These are phyloP conservation scores for Liasis olivaceus DNA, from an alignment of 2,797 vertebrate species.

Conservation along the genomic window DNA sequence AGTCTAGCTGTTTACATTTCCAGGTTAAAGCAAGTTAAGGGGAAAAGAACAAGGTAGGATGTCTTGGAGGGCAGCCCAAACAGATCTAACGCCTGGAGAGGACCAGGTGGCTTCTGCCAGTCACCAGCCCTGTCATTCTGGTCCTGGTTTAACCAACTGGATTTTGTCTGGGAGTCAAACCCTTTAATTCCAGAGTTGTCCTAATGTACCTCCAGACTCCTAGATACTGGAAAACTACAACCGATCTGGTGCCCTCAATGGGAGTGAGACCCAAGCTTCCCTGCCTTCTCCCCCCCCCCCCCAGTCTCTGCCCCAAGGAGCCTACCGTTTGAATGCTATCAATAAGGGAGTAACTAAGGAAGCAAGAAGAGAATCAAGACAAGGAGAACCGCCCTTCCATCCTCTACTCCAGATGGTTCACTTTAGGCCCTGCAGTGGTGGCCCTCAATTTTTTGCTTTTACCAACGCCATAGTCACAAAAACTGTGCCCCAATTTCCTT, in stretches of 20 bases:
- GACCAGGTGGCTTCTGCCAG: too few species aligned
- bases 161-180: not conserved
- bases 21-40: not conserved
- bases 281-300: too few species aligned
- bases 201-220: too few species aligned
- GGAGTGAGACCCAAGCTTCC: not conserved
- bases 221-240: not conserved
- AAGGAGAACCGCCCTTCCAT: not conserved
- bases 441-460: not conserved
- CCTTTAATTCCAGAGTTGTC: not conserved
- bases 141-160: not conserved
- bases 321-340: not conserved
- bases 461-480: not conserved
- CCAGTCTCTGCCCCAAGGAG: not conserved
- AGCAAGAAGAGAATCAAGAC: not conserved
- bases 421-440: not conserved
- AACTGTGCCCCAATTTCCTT: not conserved
- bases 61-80: not conserved
- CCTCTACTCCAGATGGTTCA: not conserved
- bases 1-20: conserved; percentile 20
- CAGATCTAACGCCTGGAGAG: not conserved
- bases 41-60: not conserved
- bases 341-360: not conserved
- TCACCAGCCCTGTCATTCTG: not conserved
- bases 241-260: not conserved